Conservation (phyloP, 2,888 invertebrate species). For the Drosophila hamatofila region DNA sequence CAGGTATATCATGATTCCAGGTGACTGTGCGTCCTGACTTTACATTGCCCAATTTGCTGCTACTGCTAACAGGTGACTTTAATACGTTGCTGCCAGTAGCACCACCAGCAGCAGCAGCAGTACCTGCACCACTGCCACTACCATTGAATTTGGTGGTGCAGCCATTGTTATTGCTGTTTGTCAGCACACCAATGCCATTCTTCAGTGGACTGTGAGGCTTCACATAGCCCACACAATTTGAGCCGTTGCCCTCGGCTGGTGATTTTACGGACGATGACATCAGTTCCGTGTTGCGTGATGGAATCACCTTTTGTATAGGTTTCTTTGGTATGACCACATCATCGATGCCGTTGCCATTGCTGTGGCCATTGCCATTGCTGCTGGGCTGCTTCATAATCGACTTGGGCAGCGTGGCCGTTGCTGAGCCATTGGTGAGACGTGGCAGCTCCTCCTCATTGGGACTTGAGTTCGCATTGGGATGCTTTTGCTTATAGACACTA, state of each 20-base stretch:
- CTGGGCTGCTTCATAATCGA: conserved; percentile 82
- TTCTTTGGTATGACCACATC: conserved; percentile 86
- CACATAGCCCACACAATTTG: conserved; percentile 84
- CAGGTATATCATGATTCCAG: conserved; percentile 90
- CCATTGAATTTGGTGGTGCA: conserved; percentile 68
- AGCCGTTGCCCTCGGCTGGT: conserved; percentile 28
- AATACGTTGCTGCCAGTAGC: conserved; percentile 44
- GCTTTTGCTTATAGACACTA: conserved; percentile 87
- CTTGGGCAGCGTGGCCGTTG: conserved; percentile 71
- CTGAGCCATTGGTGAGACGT: conserved; percentile 47
- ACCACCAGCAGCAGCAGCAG: not conserved
- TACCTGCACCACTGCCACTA: conserved; percentile 7
- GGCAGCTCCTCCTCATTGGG: conserved; percentile 71
- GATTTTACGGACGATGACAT: conserved; percentile 57
- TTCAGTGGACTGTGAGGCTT: conserved; percentile 85
- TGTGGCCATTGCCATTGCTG: conserved; percentile 55
- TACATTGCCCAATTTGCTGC: conserved; percentile 70
- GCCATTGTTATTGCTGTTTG: conserved; percentile 59
- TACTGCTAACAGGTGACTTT: conserved; percentile 83
- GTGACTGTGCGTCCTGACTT: conserved; percentile 86
- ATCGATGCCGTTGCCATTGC: conserved; percentile 70
- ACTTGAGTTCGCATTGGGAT: conserved; percentile 73
- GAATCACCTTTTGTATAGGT: conserved; percentile 92
- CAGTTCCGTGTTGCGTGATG: conserved; percentile 88
- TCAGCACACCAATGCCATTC: conserved; percentile 69